Percentiles rank a stretch among this genome's conserved stretches.
These are phyloP conservation scores for Erithacus rubecula DNA, from an alignment of 2,797 vertebrate genomes.

Conservation along the genomic window DNA sequence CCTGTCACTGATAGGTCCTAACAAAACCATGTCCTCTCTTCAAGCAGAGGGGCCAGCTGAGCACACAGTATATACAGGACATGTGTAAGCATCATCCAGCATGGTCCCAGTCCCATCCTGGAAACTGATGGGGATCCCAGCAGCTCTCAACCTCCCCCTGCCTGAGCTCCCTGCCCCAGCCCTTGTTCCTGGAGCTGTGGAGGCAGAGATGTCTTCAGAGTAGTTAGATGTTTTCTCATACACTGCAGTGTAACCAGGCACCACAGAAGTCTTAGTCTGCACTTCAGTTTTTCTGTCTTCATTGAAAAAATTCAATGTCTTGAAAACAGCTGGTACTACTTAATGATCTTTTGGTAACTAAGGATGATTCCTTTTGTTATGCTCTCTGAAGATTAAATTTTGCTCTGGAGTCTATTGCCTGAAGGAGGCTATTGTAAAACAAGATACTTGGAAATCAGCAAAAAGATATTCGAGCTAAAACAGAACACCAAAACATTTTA, in stretches of 20 bases:
- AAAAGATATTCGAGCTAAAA: conserved; percentile 20
- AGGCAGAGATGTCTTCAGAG: neutral
- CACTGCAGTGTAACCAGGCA: neutral
- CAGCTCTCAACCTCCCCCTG: neutral
- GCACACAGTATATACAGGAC: neutral
- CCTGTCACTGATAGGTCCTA: neutral
- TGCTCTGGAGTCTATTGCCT: conserved; percentile 23
- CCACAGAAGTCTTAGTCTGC: neutral
- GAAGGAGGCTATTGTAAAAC: conserved; percentile 54
- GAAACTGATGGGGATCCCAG: neutral
- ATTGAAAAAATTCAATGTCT: conserved; percentile 12
- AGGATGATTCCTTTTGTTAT: conserved; percentile 48
- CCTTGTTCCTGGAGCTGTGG: neutral
- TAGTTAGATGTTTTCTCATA: neutral
- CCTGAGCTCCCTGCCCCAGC: neutral
- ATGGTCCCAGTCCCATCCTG: neutral
- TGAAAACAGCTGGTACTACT: conserved; percentile 49
- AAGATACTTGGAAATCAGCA: conserved; percentile 41
- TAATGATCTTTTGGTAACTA: conserved; percentile 53
- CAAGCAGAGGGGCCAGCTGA: too few relatives aligned
- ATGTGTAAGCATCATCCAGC: neutral
- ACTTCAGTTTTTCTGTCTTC: conserved; percentile 21
- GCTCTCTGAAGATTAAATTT: conserved; percentile 45
- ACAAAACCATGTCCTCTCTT: neutral
- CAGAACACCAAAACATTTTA: conserved; percentile 14